Evolutionary conservation across 2,113 vertebrate genomes (phyloP).

Genomic region (Macrotis lagotis): DNA sequence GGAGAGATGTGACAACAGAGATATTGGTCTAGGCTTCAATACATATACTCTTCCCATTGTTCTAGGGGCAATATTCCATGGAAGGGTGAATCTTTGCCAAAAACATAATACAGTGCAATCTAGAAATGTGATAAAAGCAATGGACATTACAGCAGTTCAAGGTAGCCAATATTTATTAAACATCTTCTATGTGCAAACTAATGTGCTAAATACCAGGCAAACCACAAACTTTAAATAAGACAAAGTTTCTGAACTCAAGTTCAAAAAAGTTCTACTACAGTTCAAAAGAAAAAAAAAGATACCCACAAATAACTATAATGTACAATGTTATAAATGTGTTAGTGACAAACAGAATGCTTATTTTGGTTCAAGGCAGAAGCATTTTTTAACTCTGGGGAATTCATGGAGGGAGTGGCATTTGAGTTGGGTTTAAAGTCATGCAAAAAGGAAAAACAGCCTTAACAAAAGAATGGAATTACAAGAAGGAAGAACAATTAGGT

Average conservation of each 20-base stretch:
- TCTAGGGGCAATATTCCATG: background rate
- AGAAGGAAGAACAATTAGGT: too few species aligned
- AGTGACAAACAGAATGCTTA: background rate
- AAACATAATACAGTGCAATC: background rate
- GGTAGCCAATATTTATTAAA: background rate
- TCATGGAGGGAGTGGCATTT: background rate
- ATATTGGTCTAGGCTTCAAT: background rate
- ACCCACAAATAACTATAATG: background rate
- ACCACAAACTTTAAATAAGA: background rate
- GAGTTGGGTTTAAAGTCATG: background rate
- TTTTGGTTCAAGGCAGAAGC: background rate
- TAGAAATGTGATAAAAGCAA: background rate
- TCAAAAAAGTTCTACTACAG: background rate
- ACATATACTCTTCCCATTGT: background rate
- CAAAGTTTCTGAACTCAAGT: background rate
- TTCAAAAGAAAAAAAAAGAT: background rate
- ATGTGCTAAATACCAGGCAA: background rate
- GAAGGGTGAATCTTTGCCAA: background rate
- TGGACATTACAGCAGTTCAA: background rate
- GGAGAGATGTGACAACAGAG: background rate
- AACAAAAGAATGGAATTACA: too few species aligned
- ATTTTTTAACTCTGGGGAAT: background rate
- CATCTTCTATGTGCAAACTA: background rate
- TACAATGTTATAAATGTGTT: background rate
- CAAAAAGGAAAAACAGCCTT: background rate